A percentile compares a stretch with the other conserved stretches of the same genome.
phyloP scores from a whole-genome alignment of 2,797 vertebrate species.

The Chrysocyon brachyurus region DNA sequence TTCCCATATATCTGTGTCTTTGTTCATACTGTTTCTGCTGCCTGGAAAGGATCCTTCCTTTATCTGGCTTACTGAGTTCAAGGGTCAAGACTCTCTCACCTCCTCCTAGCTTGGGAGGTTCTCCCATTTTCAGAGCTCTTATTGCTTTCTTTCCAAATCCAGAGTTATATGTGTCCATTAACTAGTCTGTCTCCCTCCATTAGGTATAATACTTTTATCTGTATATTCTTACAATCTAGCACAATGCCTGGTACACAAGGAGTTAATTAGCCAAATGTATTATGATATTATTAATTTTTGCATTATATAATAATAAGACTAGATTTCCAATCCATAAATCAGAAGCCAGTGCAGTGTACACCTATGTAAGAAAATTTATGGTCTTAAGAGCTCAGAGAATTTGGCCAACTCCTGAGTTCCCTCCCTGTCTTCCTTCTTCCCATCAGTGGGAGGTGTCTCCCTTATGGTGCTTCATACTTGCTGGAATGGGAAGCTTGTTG shows the following conservation, averaged over 20 bases:
- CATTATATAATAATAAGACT: not conserved
- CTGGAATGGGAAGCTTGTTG: not conserved
- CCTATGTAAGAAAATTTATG: not conserved
- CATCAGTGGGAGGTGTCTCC: not conserved
- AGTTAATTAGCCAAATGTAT: constrained; percentile 6
- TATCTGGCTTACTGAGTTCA: not conserved
- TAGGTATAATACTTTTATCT: not conserved
- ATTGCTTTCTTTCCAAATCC: not conserved
- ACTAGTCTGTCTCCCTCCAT: not conserved
- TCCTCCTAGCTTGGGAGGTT: not conserved
- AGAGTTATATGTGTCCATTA: not conserved
- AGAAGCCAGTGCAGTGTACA: not conserved
- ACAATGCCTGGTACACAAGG: not conserved
- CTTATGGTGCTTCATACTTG: not conserved
- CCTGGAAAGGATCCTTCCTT: not conserved
- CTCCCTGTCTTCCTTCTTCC: not conserved
- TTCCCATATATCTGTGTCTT: not conserved
- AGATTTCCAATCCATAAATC: constrained; percentile 34
- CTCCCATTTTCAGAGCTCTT: not conserved
- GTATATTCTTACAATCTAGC: not conserved
- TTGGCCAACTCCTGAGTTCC: constrained; percentile 2
- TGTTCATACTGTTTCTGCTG: not conserved
- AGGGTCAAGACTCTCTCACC: not conserved
- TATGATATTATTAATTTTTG: not conserved
- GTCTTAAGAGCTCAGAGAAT: not conserved